These are phyloP conservation scores for Sesamia nonagrioides DNA, from an alignment of 1,140 invertebrate genomes.

Conservation along the genomic window DNA sequence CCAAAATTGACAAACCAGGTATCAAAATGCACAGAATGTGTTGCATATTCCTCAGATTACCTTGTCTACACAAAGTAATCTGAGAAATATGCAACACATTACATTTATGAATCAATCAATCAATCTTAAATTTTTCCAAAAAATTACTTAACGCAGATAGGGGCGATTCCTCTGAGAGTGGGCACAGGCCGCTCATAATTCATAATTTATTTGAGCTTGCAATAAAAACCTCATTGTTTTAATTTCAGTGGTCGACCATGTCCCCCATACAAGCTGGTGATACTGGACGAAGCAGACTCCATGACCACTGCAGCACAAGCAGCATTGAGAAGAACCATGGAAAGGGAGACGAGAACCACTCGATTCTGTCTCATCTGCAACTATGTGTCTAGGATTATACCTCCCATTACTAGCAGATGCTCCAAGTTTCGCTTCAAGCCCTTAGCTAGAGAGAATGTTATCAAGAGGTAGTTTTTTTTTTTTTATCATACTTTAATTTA, in stretches of 20 bases:
- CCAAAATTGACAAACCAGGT: too few species aligned
- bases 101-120: too few species aligned
- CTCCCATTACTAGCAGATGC: constrained; percentile 98
- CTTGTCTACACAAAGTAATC: too few species aligned
- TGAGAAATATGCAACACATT: too few species aligned
- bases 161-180: too few species aligned
- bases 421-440: constrained; percentile 99
- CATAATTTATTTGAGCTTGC: too few species aligned
- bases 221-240: constrained; percentile 6
- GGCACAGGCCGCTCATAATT: too few species aligned
- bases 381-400: constrained; percentile 99
- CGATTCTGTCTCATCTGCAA: constrained; percentile 99
- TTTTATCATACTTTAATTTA: background rate
- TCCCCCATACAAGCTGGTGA: constrained; percentile 98
- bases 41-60: too few species aligned
- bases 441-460: constrained; percentile 91
- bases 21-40: too few species aligned
- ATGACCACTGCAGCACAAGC: constrained; percentile 98
- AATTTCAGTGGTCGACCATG: constrained; percentile 93
- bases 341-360: constrained; percentile 97
- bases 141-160: too few species aligned
- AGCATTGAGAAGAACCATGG: constrained; percentile 98
- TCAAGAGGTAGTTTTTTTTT: constrained; percentile 83
- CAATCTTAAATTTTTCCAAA: too few species aligned
- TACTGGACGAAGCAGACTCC: constrained; percentile 99